Evolutionary conservation across 2,888 invertebrate genomes (phyloP).

Genomic region (Drosophila kanekoi): DNA sequence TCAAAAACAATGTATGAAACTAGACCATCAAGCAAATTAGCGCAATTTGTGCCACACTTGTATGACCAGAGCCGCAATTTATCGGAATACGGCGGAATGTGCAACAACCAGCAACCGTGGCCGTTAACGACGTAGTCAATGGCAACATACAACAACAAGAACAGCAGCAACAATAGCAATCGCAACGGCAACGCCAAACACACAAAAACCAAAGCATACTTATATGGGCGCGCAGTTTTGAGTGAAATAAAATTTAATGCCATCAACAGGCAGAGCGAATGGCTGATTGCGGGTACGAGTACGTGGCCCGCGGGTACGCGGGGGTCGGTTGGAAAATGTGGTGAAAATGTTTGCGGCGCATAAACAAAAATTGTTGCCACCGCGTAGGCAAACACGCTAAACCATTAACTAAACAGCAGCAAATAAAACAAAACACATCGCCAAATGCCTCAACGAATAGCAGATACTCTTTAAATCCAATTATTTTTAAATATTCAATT

Average conservation of each 20-base stretch:
- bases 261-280: conserved; percentile 55
- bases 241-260: conserved; percentile 74
- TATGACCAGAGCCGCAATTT: conserved; percentile 57
- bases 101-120: conserved; percentile 51
- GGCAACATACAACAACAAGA: conserved; percentile 28
- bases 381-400: conserved; percentile 71
- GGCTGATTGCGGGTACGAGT: neutral
- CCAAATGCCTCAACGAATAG: conserved; percentile 15
- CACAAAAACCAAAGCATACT: conserved; percentile 56
- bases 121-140: conserved; percentile 59
- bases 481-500: no score
- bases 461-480: conserved; percentile 13
- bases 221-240: conserved; percentile 60
- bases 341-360: conserved; percentile 79
- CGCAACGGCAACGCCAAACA: conserved; percentile 13
- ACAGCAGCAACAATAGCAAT: conserved; percentile 22
- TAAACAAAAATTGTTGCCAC: conserved; percentile 80
- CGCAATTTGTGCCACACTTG: conserved; percentile 68
- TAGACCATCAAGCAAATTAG: conserved; percentile 70
- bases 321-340: conserved; percentile 37
- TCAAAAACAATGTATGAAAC: conserved; percentile 44
- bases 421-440: conserved; percentile 67
- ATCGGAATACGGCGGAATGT: conserved; percentile 63
- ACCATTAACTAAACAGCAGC: conserved; percentile 78
- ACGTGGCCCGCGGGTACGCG: neutral